Evolutionary conservation across 2,888 invertebrate genomes (phyloP).

Genomic region (Cosmia pyralina): DNA sequence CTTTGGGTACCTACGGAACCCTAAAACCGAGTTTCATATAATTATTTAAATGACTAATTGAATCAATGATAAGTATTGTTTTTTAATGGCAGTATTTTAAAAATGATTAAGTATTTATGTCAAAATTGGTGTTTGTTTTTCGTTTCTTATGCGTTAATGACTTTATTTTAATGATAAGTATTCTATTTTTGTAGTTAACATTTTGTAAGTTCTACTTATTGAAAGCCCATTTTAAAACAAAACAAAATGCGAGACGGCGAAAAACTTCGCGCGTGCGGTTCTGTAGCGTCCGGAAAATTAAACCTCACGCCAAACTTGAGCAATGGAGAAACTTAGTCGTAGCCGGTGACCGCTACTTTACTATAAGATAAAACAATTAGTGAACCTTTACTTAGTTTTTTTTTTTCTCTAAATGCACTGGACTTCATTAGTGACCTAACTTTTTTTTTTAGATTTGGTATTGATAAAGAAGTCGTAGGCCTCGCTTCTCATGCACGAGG

Average conservation of each 20-base stretch:
- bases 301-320: neutral
- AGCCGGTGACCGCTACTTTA: neutral
- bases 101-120: neutral
- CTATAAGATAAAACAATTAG: neutral
- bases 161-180: too few relatives aligned
- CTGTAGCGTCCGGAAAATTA: neutral
- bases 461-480: neutral
- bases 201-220: neutral
- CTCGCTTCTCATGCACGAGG: too few relatives aligned
- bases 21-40: neutral
- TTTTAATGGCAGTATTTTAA: neutral
- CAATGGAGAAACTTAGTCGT: too few relatives aligned
- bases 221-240: neutral
- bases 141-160: too few relatives aligned
- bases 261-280: too few relatives aligned
- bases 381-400: too few relatives aligned
- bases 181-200: neutral
- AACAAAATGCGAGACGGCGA: too few relatives aligned
- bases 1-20: too few relatives aligned
- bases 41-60: constrained; percentile 19
- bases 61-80: constrained; percentile 14
- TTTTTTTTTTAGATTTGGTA: neutral
- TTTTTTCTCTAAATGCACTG: neutral
- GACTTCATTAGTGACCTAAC: too few relatives aligned
- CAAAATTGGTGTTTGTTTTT: constrained; percentile 3